Evolutionary conservation across 2,888 invertebrate species (phyloP).

Genomic region (Latrodectus elegans): DNA sequence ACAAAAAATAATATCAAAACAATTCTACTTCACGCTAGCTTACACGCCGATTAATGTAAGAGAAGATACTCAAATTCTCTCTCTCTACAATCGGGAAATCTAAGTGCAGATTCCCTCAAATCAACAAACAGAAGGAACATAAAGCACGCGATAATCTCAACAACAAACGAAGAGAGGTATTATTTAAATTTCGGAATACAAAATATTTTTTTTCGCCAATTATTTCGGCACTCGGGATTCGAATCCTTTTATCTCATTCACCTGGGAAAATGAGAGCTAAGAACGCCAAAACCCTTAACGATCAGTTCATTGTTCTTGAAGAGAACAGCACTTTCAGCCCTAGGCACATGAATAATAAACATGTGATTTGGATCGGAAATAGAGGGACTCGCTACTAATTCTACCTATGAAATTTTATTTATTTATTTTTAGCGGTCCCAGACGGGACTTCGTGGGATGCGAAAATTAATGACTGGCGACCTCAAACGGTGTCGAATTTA

Average conservation of each 20-base stretch:
- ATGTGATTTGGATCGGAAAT: slow-evolving; percentile 28
- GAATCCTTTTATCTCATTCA: not conserved
- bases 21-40: no score
- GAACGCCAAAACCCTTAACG: slow-evolving; percentile 9
- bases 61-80: no score
- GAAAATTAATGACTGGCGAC: not conserved
- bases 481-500: no score
- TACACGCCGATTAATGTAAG: no score
- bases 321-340: slow-evolving; percentile 1
- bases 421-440: not conserved
- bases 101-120: no score
- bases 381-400: not conserved
- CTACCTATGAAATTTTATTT: not conserved
- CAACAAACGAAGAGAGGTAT: slow-evolving; percentile 1
- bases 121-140: not conserved
- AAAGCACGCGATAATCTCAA: not conserved
- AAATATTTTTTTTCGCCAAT: not conserved
- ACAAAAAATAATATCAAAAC: no score
- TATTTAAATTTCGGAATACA: slow-evolving; percentile 2
- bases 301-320: slow-evolving; percentile 11
- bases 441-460: not conserved
- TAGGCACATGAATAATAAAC: slow-evolving; percentile 29
- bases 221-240: not conserved
- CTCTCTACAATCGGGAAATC: no score
- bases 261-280: not conserved